Conservation (phyloP, 2,888 invertebrate species). For the Caenorhabditis sp. region DNA sequence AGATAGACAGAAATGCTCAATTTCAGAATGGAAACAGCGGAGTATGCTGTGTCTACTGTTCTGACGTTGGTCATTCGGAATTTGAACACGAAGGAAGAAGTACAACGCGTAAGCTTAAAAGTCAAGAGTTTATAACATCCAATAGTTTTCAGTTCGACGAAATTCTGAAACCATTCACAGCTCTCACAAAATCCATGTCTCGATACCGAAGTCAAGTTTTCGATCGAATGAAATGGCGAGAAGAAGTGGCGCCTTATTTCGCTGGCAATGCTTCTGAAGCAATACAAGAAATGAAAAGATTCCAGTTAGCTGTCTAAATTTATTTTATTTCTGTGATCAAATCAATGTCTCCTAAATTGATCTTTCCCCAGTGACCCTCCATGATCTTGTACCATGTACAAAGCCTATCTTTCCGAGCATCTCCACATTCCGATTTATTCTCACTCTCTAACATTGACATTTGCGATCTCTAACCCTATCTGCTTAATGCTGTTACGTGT, state of each 20-base stretch:
- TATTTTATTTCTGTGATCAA: neutral
- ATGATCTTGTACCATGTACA: constrained; percentile 50
- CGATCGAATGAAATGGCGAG: constrained; percentile 29
- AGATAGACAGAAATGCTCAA: neutral
- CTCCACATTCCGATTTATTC: too few species aligned
- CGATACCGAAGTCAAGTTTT: neutral
- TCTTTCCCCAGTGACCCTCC: constrained; percentile 5
- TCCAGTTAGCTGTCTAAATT: constrained; percentile 1
- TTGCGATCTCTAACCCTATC: constrained; percentile 44
- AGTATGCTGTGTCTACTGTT: neutral
- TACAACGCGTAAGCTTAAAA: constrained; percentile 15
- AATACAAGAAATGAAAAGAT: constrained; percentile 12
- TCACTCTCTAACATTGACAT: neutral
- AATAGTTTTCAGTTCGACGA: constrained; percentile 21
- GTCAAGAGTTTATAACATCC: neutral
- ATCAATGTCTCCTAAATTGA: neutral
- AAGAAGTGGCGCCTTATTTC: constrained; percentile 5
- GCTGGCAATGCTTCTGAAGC: constrained; percentile 58
- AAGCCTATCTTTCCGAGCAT: neutral
- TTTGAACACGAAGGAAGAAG: constrained; percentile 6
- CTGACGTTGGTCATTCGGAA: constrained; percentile 6
- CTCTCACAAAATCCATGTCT: neutral
- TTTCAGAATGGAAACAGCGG: constrained; percentile 33
- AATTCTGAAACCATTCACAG: neutral
- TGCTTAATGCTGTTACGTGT: constrained; percentile 48